phyloP scores from a whole-genome alignment of 1,140 invertebrate species.

The Hypsibius dujardini region DNA sequence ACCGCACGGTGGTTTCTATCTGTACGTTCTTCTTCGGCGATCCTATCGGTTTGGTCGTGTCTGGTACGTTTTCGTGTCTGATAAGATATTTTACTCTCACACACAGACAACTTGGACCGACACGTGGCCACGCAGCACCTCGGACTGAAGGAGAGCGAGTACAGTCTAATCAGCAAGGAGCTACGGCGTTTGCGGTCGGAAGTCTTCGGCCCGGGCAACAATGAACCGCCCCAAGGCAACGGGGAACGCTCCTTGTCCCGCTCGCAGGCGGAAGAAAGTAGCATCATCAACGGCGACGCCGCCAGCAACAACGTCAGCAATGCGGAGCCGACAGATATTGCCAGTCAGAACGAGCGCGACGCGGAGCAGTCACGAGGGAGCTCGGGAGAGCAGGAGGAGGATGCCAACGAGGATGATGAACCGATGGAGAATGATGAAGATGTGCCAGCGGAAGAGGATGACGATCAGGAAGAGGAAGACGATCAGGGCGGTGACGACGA shows the following conservation, averaged over 20 bases:
- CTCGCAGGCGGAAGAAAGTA: neutral
- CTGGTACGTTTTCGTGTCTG: too few relatives aligned
- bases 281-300: neutral
- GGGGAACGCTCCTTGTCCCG: neutral
- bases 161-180: conserved; percentile 9
- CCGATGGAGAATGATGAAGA: too few relatives aligned
- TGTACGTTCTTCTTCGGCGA: neutral
- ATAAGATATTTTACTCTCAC: too few relatives aligned
- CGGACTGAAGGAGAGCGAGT: conserved; percentile 1
- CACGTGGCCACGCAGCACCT: conserved; percentile 15
- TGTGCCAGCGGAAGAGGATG: neutral
- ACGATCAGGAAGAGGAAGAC: neutral
- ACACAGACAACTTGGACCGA: neutral
- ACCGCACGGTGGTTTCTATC: neutral
- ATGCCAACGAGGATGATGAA: too few relatives aligned
- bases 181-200: neutral
- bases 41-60: too few relatives aligned
- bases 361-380: too few relatives aligned
- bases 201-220: neutral
- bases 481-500: neutral
- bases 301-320: neutral
- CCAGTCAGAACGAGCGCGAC: too few relatives aligned
- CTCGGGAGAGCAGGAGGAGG: too few relatives aligned
- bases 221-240: neutral
- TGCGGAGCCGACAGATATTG: neutral